phyloP scores from a whole-genome alignment of 2,113 vertebrate species.

The Anthoscopus minutus region DNA sequence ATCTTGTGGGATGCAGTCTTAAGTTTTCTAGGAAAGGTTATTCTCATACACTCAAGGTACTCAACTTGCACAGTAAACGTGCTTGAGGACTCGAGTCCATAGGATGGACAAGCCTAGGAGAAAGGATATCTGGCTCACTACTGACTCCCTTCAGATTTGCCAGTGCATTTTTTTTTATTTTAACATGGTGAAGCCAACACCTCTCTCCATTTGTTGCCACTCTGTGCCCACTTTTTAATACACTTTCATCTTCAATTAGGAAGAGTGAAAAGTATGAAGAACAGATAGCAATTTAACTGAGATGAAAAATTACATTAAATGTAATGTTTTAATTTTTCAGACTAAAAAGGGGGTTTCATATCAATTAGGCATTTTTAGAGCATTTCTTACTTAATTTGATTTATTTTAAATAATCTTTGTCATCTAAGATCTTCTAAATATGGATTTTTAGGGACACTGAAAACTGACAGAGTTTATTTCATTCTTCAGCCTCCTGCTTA shows the following conservation, averaged over 20 bases:
- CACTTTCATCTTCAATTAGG: background rate
- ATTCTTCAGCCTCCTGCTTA: background rate
- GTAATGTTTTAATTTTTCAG: background rate
- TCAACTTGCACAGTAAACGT: background rate
- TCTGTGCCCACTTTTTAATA: background rate
- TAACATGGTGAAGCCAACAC: background rate
- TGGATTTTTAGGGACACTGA: background rate
- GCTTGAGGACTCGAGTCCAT: background rate
- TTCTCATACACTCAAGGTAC: background rate
- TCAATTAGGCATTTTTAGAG: background rate
- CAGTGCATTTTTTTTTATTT: background rate
- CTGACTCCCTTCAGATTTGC: background rate
- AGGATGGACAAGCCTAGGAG: background rate
- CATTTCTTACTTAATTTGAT: background rate
- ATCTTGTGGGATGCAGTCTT: background rate
- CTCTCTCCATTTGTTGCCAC: background rate
- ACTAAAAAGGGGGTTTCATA: accelerated
- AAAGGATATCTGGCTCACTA: background rate
- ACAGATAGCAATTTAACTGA: background rate
- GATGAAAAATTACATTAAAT: background rate
- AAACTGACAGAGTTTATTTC: background rate
- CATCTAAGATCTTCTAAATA: background rate
- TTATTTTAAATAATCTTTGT: background rate
- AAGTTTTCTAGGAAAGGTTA: background rate
- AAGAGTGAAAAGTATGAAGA: background rate